Evolutionary conservation across 2,797 vertebrate species (phyloP).

Genomic region (Pygocentrus nattereri): DNA sequence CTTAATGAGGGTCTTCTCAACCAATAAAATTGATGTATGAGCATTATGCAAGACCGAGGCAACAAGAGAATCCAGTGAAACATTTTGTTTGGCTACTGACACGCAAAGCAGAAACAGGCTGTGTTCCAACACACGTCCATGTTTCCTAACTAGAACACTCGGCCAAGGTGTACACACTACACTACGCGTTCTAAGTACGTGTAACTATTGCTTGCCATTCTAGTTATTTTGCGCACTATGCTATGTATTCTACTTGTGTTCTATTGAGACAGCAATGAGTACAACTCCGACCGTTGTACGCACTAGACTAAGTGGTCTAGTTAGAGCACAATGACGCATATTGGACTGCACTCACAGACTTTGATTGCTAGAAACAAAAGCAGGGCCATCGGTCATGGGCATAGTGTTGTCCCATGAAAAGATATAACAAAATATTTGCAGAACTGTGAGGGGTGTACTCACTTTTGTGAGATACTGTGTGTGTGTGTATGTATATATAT

Average conservation of each 20-base stretch:
- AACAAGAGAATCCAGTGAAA: constrained; percentile 59
- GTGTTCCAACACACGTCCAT: background rate
- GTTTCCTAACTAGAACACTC: background rate
- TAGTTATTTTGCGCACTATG: background rate
- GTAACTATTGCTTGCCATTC: no score
- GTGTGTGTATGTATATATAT: no score
- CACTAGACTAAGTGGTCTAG: background rate
- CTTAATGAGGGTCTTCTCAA: no score
- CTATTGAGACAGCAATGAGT: background rate
- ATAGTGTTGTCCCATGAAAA: no score
- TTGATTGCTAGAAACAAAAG: background rate
- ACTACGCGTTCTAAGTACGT: background rate
- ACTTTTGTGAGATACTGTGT: no score
- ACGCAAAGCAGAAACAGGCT: constrained; percentile 5
- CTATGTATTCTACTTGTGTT: background rate
- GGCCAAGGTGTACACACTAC: background rate
- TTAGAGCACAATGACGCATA: background rate
- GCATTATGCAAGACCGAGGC: background rate
- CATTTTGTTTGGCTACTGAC: constrained; percentile 62
- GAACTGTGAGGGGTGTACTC: no score
- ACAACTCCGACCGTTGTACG: background rate
- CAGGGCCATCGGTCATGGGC: background rate
- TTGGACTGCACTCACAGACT: background rate
- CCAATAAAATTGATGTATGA: no score
- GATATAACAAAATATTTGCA: no score